phyloP scores from a whole-genome alignment of 1,140 invertebrate genomes.

The Eufriesea mexicana region DNA sequence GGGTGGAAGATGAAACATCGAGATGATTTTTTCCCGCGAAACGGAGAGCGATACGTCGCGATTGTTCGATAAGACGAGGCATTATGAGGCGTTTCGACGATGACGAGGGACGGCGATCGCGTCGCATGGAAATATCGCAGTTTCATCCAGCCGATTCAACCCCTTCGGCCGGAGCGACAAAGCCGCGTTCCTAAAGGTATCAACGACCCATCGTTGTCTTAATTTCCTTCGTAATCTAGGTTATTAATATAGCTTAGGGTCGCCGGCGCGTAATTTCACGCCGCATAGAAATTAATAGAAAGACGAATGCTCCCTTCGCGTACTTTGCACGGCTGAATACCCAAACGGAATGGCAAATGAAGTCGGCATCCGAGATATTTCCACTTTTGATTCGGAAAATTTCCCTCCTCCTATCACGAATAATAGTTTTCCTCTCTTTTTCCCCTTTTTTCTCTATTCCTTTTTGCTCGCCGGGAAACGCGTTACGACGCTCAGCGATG shows the following conservation, averaged over 20 bases:
- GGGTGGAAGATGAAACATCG: background rate
- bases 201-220: slow-evolving; percentile 69
- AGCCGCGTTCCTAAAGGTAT: slow-evolving; percentile 62
- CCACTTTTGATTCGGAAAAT: background rate
- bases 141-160: slow-evolving; percentile 68
- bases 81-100: slow-evolving; percentile 16
- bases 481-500: background rate
- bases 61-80: slow-evolving; percentile 49
- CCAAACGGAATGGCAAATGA: slow-evolving; percentile 48
- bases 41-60: slow-evolving; percentile 30
- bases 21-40: background rate
- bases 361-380: background rate
- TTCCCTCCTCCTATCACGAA: background rate
- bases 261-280: slow-evolving; percentile 68
- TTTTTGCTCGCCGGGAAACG: background rate
- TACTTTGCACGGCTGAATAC: slow-evolving; percentile 42
- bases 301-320: slow-evolving; percentile 59
- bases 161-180: slow-evolving; percentile 68
- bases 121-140: slow-evolving; percentile 37
- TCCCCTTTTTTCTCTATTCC: no score
- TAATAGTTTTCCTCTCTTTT: no score
- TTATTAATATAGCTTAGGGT: slow-evolving; percentile 80
- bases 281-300: slow-evolving; percentile 66
- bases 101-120: background rate
- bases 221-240: slow-evolving; percentile 78